These are phyloP conservation scores for Cephus sareptanus DNA, from an alignment of 2,888 invertebrate genomes.

Conservation along the genomic window DNA sequence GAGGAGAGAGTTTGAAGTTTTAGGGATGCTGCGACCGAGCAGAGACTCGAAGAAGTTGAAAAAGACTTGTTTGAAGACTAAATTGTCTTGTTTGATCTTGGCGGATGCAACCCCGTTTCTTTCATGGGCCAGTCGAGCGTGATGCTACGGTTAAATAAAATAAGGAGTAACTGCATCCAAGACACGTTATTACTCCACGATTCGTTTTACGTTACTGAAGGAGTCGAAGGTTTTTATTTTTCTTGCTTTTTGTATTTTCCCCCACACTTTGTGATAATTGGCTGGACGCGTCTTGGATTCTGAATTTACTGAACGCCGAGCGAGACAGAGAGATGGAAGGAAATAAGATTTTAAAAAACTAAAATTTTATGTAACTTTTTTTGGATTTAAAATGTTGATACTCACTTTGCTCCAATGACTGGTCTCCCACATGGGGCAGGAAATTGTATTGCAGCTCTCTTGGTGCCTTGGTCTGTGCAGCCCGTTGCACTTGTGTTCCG, in stretches of 20 bases:
- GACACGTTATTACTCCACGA: no score
- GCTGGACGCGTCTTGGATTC: no score
- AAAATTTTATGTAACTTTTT: no score
- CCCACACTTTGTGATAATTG: no score
- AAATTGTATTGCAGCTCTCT: slow-evolving; percentile 85
- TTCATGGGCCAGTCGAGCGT: neutral
- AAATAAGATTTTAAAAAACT: no score
- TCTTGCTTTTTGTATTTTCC: slow-evolving; percentile 5
- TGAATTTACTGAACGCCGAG: no score
- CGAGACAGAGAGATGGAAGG: no score
- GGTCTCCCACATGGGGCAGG: slow-evolving; percentile 90
- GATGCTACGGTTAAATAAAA: no score
- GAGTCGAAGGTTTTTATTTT: neutral
- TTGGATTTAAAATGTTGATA: no score
- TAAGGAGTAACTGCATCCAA: no score
- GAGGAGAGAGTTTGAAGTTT: slow-evolving; percentile 9
- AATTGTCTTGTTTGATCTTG: slow-evolving; percentile 56
- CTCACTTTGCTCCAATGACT: slow-evolving; percentile 91
- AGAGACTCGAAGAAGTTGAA: slow-evolving; percentile 10
- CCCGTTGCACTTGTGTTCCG: slow-evolving; percentile 82
- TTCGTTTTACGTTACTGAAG: no score
- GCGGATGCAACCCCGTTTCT: slow-evolving; percentile 11
- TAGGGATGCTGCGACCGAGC: no score
- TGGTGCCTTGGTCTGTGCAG: slow-evolving; percentile 80
- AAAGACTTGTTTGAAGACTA: slow-evolving; percentile 49